phyloP scores from a whole-genome alignment of 1,140 invertebrate genomes.

The Palaemon carinicauda region DNA sequence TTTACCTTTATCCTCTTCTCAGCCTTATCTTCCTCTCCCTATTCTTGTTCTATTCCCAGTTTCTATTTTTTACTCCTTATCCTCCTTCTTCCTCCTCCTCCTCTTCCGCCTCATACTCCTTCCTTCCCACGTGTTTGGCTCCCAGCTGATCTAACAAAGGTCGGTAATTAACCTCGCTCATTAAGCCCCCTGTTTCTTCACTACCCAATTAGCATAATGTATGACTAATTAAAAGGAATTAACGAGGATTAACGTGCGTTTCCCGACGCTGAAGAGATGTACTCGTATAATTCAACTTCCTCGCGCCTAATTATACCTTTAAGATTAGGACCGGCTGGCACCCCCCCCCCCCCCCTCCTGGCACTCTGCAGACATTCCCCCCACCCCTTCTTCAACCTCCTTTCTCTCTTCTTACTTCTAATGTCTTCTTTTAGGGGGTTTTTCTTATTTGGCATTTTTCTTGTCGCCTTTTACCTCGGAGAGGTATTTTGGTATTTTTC shows the following conservation, averaged over 20 bases:
- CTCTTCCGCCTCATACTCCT: background rate
- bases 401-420: too few species aligned
- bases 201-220: slow-evolving; percentile 42
- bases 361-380: too few species aligned
- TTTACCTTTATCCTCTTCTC: background rate
- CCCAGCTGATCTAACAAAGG: slow-evolving; percentile 2
- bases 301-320: too few species aligned
- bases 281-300: background rate
- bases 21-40: background rate
- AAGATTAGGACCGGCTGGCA: too few species aligned
- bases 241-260: slow-evolving; percentile 29
- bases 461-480: too few species aligned
- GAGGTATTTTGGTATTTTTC: too few species aligned
- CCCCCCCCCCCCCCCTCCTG: too few species aligned
- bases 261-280: background rate
- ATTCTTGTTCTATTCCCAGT: background rate
- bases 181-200: slow-evolving; percentile 34
- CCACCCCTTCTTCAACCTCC: too few species aligned
- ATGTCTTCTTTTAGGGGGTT: too few species aligned
- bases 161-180: slow-evolving; percentile 22
- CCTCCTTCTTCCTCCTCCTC: background rate
- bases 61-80: background rate
- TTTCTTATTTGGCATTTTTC: too few species aligned
- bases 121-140: background rate
- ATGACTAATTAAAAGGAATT: slow-evolving; percentile 42